These are phyloP conservation scores for Cerceris ruficornis DNA, from an alignment of 2,888 invertebrate species.

Conservation along the genomic window DNA sequence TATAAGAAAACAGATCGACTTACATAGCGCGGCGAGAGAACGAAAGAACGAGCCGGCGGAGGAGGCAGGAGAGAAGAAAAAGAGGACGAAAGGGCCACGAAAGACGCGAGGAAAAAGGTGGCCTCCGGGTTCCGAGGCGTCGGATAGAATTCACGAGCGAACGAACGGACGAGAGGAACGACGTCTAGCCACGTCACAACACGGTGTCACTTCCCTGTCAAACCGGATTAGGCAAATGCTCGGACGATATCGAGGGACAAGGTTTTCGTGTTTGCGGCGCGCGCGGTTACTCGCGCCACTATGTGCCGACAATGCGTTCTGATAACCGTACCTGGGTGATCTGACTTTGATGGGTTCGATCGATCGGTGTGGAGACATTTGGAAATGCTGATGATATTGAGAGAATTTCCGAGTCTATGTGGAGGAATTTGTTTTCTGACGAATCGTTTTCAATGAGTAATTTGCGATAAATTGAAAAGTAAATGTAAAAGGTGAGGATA, in stretches of 20 bases:
- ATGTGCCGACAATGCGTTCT: constrained; percentile 7
- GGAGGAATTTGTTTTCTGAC: too few relatives aligned
- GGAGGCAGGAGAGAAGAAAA: constrained; percentile 26
- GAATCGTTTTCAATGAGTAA: too few relatives aligned
- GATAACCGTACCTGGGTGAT: constrained; percentile 35
- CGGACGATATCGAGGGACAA: constrained; percentile 55
- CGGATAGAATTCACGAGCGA: constrained; percentile 63
- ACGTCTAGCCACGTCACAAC: constrained; percentile 74
- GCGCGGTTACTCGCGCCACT: constrained; percentile 3
- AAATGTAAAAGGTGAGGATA: too few relatives aligned
- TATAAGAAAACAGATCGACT: constrained; percentile 76
- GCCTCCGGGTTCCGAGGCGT: constrained; percentile 43
- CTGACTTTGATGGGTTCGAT: constrained; percentile 53
- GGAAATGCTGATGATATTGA: constrained; percentile 43
- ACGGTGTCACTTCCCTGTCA: constrained; percentile 77
- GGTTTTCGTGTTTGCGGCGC: constrained; percentile 59
- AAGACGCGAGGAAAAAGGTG: constrained; percentile 18
- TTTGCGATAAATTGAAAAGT: too few relatives aligned
- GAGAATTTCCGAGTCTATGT: background rate
- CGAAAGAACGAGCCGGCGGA: constrained; percentile 21
- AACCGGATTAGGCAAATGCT: constrained; percentile 77
- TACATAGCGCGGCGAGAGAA: constrained; percentile 57
- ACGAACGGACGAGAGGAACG: constrained; percentile 43
- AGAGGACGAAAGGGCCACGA: background rate
- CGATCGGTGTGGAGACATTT: constrained; percentile 50